phyloP scores from a whole-genome alignment of 2,113 vertebrate genomes.

The Beaufortia kweichowensis region DNA sequence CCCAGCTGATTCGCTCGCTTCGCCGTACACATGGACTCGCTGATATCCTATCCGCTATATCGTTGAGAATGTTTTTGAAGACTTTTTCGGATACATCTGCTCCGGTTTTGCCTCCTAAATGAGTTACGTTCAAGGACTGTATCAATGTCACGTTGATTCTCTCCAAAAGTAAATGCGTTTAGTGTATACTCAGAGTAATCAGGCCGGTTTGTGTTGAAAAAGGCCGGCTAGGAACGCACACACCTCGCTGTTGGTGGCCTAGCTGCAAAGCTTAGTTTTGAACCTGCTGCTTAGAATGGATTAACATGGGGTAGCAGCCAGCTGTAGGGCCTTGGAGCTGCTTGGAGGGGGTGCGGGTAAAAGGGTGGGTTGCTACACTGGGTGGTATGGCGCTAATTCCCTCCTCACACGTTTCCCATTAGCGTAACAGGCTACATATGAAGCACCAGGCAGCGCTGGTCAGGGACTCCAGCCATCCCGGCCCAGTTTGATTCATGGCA shows the following conservation, averaged over 20 bases:
- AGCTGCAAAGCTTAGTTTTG: slow-evolving; percentile 71
- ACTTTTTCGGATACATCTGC: slow-evolving; percentile 36
- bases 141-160: slow-evolving; percentile 14
- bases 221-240: neutral
- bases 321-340: slow-evolving; percentile 61
- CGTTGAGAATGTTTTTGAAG: slow-evolving; percentile 29
- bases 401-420: slow-evolving; percentile 75
- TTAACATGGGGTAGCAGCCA: slow-evolving; percentile 72
- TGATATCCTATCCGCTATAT: slow-evolving; percentile 22
- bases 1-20: slow-evolving; percentile 11
- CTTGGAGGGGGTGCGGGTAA: slow-evolving; percentile 28
- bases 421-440: slow-evolving; percentile 70
- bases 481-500: slow-evolving; percentile 53
- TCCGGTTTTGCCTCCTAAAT: slow-evolving; percentile 1
- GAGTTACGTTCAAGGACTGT: slow-evolving; percentile 23
- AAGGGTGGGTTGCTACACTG: slow-evolving; percentile 56
- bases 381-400: slow-evolving; percentile 70
- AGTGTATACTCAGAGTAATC: slow-evolving; percentile 22
- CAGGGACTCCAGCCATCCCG: slow-evolving; percentile 62
- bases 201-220: slow-evolving; percentile 25
- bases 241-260: slow-evolving; percentile 68
- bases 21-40: slow-evolving; percentile 12
- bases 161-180: slow-evolving; percentile 5
- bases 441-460: slow-evolving; percentile 61
- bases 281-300: slow-evolving; percentile 71